Percentiles rank a stretch among this genome's conserved stretches.
These are phyloP conservation scores for Spea hammondii DNA, from an alignment of 2,797 vertebrate species.

Conservation along the genomic window DNA sequence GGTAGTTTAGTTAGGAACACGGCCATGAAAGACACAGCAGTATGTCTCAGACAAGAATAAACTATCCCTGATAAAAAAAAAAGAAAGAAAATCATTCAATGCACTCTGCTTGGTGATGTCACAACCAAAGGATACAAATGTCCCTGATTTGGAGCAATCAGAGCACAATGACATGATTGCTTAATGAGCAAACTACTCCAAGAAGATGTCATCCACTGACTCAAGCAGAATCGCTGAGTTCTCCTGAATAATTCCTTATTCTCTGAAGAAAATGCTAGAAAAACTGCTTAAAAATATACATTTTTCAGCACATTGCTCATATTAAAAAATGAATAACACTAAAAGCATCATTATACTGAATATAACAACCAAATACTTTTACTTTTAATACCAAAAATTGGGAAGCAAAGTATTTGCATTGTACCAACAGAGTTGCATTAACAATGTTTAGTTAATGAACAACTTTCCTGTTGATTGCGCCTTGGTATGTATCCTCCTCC, in stretches of 20 bases:
- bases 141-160: constrained; percentile 47
- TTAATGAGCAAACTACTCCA: constrained; percentile 15
- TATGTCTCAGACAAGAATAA: constrained; percentile 12
- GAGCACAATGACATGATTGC: constrained; percentile 46
- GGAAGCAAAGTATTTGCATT: too few species aligned
- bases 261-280: constrained; percentile 1
- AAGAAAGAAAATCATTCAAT: not conserved
- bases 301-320: not conserved
- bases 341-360: not conserved
- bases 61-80: constrained; percentile 3
- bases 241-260: constrained; percentile 19
- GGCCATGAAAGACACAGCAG: constrained; percentile 20
- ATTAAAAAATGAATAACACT: constrained; percentile 1
- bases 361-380: too few species aligned
- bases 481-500: too few species aligned
- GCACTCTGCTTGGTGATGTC: not conserved
- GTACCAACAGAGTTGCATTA: too few species aligned
- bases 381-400: too few species aligned
- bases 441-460: too few species aligned
- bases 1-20: not conserved
- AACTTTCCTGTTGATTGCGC: too few species aligned
- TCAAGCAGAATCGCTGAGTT: constrained; percentile 13
- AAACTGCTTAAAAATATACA: too few species aligned
- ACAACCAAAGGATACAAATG: constrained; percentile 35
- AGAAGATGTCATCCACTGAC: constrained; percentile 18